Base-by-base conservation (phyloP, 2,888 invertebrate genomes). In the Tyria jacobaeae region DNA sequence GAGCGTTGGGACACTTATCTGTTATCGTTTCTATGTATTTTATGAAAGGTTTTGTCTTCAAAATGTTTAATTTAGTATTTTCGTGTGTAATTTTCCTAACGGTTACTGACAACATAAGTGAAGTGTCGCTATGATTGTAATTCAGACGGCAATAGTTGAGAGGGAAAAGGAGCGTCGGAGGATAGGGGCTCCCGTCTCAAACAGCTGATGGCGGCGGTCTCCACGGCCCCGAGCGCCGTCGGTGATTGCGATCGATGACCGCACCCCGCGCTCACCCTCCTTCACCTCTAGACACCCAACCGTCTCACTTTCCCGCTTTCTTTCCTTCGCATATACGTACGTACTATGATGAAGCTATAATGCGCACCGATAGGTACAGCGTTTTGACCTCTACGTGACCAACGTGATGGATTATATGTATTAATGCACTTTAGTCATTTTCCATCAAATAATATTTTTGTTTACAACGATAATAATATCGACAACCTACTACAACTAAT, bases 221-320 rank as follows among this genome's bases (percentile, higher is more conserved):
- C 81, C 85, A 79, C 79, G 85, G 80, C 79, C 81, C 81, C 83
- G 67, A 76, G 74, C 78, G 81, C 79, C 83, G 88, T 83, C 86
- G 84, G 84, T 82, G 75, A 79, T 75, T 84, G 76, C 88, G 90
- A 88, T 93, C 91, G 90, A 91, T 92, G 89, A 84, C 87, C 89
- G 86, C 89, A 79, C 89, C 89, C 87, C 89, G 82, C 87, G 76
- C 84, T 77, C 66, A 66, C 79, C 81, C 80, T 81, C 81, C 86
- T 80, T 81, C 89, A 78, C 84, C 81, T 82, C 85, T 84, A 89
- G 87, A 87, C 86, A 80, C 81, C 81, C 81, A 80, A 83, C 63
- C 59, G 83, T 84, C 87, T 87, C 87, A 89, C 89, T 90, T 91
- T 90, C 89, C 86, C 89, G 86, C 89, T 88, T 90, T 92, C 90